Evolutionary conservation across 2,113 vertebrate genomes (phyloP).

Genomic region (Todiramphus chloris): DNA sequence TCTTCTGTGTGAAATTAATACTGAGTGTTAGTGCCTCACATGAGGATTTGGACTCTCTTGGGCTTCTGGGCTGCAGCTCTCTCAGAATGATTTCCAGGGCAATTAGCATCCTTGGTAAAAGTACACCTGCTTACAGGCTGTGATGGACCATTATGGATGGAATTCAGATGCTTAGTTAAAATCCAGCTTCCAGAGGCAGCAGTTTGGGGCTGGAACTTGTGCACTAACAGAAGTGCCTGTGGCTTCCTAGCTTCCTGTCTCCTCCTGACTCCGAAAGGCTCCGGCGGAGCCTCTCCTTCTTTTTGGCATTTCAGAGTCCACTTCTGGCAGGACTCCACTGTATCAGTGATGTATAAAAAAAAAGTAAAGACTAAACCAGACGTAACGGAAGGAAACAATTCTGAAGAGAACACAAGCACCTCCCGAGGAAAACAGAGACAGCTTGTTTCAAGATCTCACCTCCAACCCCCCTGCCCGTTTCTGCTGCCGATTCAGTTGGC

Average conservation of each 20-base stretch:
- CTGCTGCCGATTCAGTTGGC: neutral
- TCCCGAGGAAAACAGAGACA: neutral
- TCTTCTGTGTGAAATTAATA: conserved; percentile 32
- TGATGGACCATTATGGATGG: neutral
- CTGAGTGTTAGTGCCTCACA: neutral
- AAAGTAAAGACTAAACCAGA: neutral
- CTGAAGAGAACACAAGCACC: neutral
- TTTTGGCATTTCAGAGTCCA: neutral
- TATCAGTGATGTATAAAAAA: neutral
- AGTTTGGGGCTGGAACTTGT: neutral
- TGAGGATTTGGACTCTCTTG: neutral
- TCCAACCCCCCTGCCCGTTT: neutral
- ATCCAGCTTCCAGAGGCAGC: neutral
- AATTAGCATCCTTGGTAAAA: neutral
- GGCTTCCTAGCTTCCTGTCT: neutral
- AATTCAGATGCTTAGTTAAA: neutral
- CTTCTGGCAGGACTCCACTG: neutral
- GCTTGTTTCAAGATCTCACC: neutral
- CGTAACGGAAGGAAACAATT: neutral
- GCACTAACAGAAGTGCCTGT: neutral
- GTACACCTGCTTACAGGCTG: neutral
- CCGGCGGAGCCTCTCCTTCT: neutral
- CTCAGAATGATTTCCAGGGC: neutral
- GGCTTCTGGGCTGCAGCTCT: neutral
- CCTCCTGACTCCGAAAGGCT: neutral